phyloP scores from a whole-genome alignment of 2,797 vertebrate genomes.

The Melanotaenia maccullochi region DNA sequence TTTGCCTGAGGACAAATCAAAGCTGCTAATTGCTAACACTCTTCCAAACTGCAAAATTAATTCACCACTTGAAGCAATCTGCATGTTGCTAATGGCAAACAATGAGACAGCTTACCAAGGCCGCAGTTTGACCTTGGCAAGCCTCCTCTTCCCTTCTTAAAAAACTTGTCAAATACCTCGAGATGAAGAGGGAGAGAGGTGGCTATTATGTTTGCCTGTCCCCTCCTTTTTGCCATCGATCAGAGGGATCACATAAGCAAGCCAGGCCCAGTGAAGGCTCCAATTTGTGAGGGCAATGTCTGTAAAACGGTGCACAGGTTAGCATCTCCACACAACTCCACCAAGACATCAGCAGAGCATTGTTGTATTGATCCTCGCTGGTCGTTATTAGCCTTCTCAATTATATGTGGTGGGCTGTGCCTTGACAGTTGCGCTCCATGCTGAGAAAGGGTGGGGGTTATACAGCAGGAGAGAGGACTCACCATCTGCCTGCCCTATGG shows the following conservation, averaged over 20 bases:
- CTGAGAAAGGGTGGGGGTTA: slow-evolving; percentile 26
- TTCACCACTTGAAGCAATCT: slow-evolving; percentile 41
- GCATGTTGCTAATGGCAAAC: slow-evolving; percentile 29
- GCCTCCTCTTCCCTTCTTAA: slow-evolving; percentile 15
- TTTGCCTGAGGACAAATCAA: slow-evolving; percentile 44
- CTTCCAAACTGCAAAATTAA: slow-evolving; percentile 49
- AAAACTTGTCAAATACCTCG: slow-evolving; percentile 46
- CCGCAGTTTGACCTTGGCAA: slow-evolving; percentile 27
- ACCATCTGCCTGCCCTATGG: slow-evolving; percentile 30
- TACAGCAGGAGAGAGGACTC: slow-evolving; percentile 42
- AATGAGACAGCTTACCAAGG: slow-evolving; percentile 36
- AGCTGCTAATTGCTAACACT: slow-evolving; percentile 54
- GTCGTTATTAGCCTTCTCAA: slow-evolving; percentile 66
- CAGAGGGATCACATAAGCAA: slow-evolving; percentile 51
- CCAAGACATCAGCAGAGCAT: slow-evolving; percentile 37
- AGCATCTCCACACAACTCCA: slow-evolving; percentile 52
- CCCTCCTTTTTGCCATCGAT: slow-evolving; percentile 52
- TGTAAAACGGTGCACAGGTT: slow-evolving; percentile 61
- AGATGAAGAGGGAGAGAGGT: slow-evolving; percentile 1
- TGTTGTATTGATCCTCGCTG: slow-evolving; percentile 62
- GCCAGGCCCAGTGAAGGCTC: slow-evolving; percentile 55
- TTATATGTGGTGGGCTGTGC: slow-evolving; percentile 48
- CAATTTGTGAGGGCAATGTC: slow-evolving; percentile 43
- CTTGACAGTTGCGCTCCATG: slow-evolving; percentile 38
- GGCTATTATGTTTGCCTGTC: slow-evolving; percentile 52